phyloP scores from a whole-genome alignment of 2,888 invertebrate genomes.

The Xylota sylvarum region DNA sequence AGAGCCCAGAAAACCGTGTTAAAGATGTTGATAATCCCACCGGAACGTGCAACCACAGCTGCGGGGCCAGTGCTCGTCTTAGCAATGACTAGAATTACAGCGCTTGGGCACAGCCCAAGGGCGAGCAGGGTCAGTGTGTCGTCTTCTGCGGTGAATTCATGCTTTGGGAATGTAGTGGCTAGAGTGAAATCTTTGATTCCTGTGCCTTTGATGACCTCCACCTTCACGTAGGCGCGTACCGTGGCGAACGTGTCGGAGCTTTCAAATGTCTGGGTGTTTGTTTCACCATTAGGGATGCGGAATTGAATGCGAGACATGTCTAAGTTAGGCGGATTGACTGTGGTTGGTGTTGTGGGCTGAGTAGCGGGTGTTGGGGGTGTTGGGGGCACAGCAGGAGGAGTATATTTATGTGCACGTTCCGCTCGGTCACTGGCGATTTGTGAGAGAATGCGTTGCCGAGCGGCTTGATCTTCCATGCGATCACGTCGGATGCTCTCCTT shows the following conservation, averaged over 20 bases:
- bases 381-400: conserved; percentile 57
- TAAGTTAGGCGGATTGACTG: conserved; percentile 66
- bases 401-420: conserved; percentile 87
- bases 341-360: conserved; percentile 76
- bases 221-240: conserved; percentile 84
- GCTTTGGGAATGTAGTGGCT: conserved; percentile 95
- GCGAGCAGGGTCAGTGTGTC: conserved; percentile 94
- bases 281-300: conserved; percentile 92
- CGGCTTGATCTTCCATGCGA: conserved; percentile 90
- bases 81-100: conserved; percentile 86
- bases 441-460: conserved; percentile 91
- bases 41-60: conserved; percentile 78
- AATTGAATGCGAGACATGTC: conserved; percentile 92
- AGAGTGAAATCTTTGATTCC: conserved; percentile 88
- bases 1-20: conserved; percentile 82
- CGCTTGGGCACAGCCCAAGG: conserved; percentile 93
- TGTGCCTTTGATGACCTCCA: conserved; percentile 80
- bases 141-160: conserved; percentile 93
- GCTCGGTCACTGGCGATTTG: conserved; percentile 95
- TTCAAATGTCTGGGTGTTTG: conserved; percentile 90
- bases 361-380: conserved; percentile 75
- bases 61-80: conserved; percentile 77
- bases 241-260: conserved; percentile 88
- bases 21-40: conserved; percentile 81
- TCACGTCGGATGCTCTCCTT: conserved; percentile 88